Evolutionary conservation across 2,888 invertebrate species (phyloP), one percentile per base, ranked within the genome.

Genomic region (Laothoe populi): DNA sequence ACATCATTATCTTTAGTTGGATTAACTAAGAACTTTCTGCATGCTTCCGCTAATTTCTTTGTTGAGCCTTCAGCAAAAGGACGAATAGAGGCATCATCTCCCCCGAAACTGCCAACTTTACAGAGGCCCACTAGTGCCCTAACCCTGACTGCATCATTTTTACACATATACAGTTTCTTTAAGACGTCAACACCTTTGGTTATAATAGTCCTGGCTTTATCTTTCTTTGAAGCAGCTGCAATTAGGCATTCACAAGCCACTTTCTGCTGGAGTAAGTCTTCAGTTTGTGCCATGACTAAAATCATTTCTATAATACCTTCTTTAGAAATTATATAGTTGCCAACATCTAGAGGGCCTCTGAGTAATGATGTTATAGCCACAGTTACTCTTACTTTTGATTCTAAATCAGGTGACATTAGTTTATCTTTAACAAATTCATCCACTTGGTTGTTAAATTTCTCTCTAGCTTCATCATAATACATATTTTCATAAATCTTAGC

Each of bases 41-140:
- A 99, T 0, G 99, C 98, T 84, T 98, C 97, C 0, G 99, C 98
- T 67, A 99, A 89, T 85, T 98, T 98, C 61, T 95, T 93, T 1
- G 97, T 98, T 0, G 99, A 97, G 0, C 99, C 99, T 78, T 99
- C 99, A 46, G 98, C 97, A 92, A 99, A 98, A 1, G 99, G 98
- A 66, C 96, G 95, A 63, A 97, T 95, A n/a, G 98, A 97, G 13
- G 98, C 98, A 93, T 99, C 99, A 70, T 96, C 96, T 13, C 99
- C 99, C 49, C 99, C 98, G 77, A 97, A 97, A 78, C 97, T 96
- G 11, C 99, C 99, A 64, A 99, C 88, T 88, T 99, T 99, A 81
- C 99, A 99, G 0, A 99, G 93, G 13, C 99, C 99, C 61, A 98
- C 98, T 40, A 98, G 86, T 5, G 98, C 98, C 68, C 98, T 94